Evolutionary conservation across 2,888 invertebrate genomes (phyloP).

Genomic region (Sabatieria punctata): DNA sequence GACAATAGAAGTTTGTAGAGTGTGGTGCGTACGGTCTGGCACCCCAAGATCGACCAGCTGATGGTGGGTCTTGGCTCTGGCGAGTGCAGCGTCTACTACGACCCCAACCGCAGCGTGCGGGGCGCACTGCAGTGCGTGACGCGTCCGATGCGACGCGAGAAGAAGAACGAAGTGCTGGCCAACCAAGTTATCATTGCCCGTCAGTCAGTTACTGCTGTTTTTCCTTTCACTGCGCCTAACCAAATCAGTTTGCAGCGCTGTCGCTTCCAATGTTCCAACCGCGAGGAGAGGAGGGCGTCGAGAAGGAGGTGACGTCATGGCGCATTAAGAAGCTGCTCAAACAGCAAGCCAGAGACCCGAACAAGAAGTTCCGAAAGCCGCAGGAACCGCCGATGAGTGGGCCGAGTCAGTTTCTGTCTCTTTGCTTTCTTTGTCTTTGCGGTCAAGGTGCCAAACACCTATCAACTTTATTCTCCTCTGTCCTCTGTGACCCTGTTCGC

Average conservation of each 20-base stretch:
- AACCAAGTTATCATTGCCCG: slow-evolving; percentile 83
- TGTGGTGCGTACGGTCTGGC: slow-evolving; percentile 78
- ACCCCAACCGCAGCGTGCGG: slow-evolving; percentile 57
- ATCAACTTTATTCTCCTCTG: too few species aligned
- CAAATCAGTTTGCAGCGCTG: slow-evolving; percentile 39
- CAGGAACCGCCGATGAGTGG: slow-evolving; percentile 43
- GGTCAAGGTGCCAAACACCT: too few species aligned
- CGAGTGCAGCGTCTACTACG: slow-evolving; percentile 70
- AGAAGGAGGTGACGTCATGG: slow-evolving; percentile 26
- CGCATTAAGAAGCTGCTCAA: slow-evolving; percentile 23
- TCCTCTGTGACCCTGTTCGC: too few species aligned
- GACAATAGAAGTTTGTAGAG: slow-evolving; percentile 26
- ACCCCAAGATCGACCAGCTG: slow-evolving; percentile 90
- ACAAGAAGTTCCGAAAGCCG: slow-evolving; percentile 36
- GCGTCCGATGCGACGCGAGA: slow-evolving; percentile 21
- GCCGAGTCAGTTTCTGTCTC: slow-evolving; percentile 34
- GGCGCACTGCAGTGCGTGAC: slow-evolving; percentile 78
- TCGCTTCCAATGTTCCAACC: slow-evolving; percentile 83
- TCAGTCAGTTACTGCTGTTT: slow-evolving; percentile 22
- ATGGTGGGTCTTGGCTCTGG: slow-evolving; percentile 83
- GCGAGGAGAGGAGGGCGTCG: slow-evolving; percentile 37
- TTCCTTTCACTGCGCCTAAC: slow-evolving; percentile 1
- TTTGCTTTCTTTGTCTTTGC: too few species aligned
- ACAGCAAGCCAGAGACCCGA: slow-evolving; percentile 43
- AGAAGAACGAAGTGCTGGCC: slow-evolving; percentile 59